Evolutionary conservation across 2,113 vertebrate species (phyloP), one percentile per base, ranked within the genome.

Genomic region (Rhizomys pruinosus): DNA sequence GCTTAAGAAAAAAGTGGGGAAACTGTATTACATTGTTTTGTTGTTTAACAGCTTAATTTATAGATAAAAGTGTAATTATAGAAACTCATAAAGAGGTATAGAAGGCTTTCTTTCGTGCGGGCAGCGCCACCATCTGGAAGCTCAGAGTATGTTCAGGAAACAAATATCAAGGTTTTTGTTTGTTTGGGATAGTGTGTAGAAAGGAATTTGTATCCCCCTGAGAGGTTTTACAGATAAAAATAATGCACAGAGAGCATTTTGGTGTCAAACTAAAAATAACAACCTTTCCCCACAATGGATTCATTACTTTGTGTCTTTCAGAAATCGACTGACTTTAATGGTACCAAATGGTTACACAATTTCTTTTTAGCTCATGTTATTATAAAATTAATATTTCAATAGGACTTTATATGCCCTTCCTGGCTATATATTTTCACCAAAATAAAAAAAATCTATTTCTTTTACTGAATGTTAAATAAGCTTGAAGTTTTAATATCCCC

Each of bases 231-330:
- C 16, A 79, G 27, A 47, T 73, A 39, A 92, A 92, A 88, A 92
- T 82, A 85, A 89, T 71, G 47, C 95, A 97, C 79, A 88, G 78
- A 96, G 93, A 94, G 92, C 93, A 96, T 94, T 95, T 90, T 96
- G 74, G 90, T 89, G 94, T 93, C 89, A 96, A 95, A 95, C 96
- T 97, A 96, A 95, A 97, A 97, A 97, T 95, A 97, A 84, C 80
- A 96, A 94, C 84, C 81, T 71, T 19, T 72, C 5, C 94, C 87
- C 72, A 96, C 59, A 92, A 96, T 68, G 87, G 95, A 94, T 77
- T 20, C 5, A 82, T 59, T 80, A 73, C 82, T 61, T 71, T 92
- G 79, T 86, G 77, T 94, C 79, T 94, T 96, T 88, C 82, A 94
- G 80, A 97, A 95, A 95, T 84, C 29, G 64, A 82, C 37, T 90